Base-by-base conservation (phyloP, 2,888 invertebrate genomes). In the Phalangium opilio region DNA sequence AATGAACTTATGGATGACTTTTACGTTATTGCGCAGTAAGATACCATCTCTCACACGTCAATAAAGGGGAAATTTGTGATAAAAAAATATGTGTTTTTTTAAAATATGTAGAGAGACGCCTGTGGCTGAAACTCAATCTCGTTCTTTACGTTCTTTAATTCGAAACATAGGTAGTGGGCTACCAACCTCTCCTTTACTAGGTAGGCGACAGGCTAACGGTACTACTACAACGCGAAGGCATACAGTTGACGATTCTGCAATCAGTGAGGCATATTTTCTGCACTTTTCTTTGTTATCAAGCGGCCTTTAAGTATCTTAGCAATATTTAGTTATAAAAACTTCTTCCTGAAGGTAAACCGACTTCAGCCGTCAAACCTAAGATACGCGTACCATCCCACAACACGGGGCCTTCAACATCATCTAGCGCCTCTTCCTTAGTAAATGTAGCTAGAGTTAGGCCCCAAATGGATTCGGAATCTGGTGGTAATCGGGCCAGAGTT, bases 1-100 rank as follows among this genome's bases (percentile, higher is more conserved):
- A 66, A 78, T 7, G 86, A 86, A 48, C 73, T 90, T 34, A 79
- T 89, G 58, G 90, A 90, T 64, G 90, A 90, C 67, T 90, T 90
- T 69, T 86, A 82, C 62, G 83, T 84, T 18, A 82, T 87, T 53
- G 85, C 89, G 10, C 79, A 83, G 61, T 53, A 42, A 51, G 50
- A 42, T 27, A 38, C 27, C 27, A 27, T 27, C 27, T n/a, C n/a
- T n/a, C n/a, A n/a, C n/a, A n/a, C n/a, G n/a, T n/a, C n/a, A n/a
- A 8, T 27, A 27, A 27, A 27, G 8, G 8, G 4, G 8, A 27
- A 27, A 27, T 27, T 4, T 7, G 4, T 27, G 27, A 27, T 27
- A 27, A 27, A 27, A 27, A 27, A 27, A 27, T 27, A 27, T 27
- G 4, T 27, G 27, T 7, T 27, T 27, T 27, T 43, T 44, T 41